phyloP scores from a whole-genome alignment of 1,140 invertebrate species.

The Bursaphelenchus mucronatus region DNA sequence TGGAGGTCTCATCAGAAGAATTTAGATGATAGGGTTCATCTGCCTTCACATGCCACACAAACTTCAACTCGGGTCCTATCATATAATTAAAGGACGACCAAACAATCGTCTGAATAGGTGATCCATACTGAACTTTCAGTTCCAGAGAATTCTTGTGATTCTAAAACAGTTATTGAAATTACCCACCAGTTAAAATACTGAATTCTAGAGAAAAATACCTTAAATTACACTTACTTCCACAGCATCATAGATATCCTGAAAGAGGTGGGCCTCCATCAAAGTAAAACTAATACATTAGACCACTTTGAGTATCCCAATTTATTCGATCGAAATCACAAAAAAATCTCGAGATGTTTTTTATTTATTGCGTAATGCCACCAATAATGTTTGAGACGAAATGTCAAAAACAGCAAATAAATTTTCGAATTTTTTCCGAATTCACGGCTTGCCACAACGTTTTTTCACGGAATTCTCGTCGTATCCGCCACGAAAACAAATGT shows the following conservation, averaged over 20 bases:
- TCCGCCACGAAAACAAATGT: too few species aligned
- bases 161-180: conserved; percentile 20
- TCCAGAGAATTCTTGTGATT: conserved; percentile 18
- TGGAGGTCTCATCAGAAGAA: conserved; percentile 7
- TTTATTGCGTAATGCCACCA: neutral
- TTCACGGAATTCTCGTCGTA: too few species aligned
- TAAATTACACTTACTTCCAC: conserved; percentile 23
- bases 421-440: too few species aligned
- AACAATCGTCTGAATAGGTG: conserved; percentile 32
- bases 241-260: conserved; percentile 36
- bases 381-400: too few species aligned
- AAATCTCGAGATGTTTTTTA: conserved; percentile 3
- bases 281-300: conserved; percentile 8
- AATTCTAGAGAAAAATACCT: conserved; percentile 12
- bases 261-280: conserved; percentile 33
- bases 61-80: conserved; percentile 34
- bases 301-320: neutral
- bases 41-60: conserved; percentile 30
- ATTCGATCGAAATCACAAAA: conserved; percentile 13
- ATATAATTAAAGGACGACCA: conserved; percentile 44
- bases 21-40: neutral
- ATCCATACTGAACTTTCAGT: conserved; percentile 24
- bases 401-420: too few species aligned
- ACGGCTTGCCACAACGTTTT: too few species aligned
- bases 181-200: conserved; percentile 3